Conservation (phyloP, 2,797 vertebrate species). For the Semotilus atromaculatus region DNA sequence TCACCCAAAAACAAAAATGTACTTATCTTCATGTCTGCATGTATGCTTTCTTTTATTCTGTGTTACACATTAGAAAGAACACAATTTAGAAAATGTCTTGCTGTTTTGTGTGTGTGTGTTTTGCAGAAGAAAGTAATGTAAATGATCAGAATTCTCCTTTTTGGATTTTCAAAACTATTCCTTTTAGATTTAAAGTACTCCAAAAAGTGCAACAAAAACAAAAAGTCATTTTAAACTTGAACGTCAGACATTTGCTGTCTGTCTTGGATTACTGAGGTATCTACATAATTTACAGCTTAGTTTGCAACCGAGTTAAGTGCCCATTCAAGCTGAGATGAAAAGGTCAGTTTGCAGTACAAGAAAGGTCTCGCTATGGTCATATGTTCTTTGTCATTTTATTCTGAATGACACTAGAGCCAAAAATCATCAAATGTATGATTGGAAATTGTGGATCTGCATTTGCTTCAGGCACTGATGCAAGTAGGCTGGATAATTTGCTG, state of each 20-base stretch:
- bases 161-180: background rate
- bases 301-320: conserved; percentile 3
- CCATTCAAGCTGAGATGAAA: background rate
- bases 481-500: conserved; percentile 42
- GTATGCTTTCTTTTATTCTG: too few relatives aligned
- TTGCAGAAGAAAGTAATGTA: background rate
- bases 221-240: background rate
- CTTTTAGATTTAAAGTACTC: background rate
- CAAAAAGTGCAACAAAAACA: background rate
- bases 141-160: background rate
- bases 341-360: conserved; percentile 18
- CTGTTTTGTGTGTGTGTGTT: background rate
- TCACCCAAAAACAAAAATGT: too few relatives aligned
- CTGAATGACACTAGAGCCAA: conserved; percentile 5
- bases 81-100: background rate
- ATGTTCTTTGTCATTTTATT: background rate
- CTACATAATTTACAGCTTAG: conserved; percentile 21
- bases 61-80: too few relatives aligned
- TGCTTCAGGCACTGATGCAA: conserved; percentile 24
- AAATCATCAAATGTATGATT: conserved; percentile 20
- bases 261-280: background rate
- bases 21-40: too few relatives aligned
- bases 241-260: background rate
- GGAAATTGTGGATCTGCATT: background rate
- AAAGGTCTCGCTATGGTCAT: background rate